Conservation (phyloP, 2,113 vertebrate genomes). For the Axis porcinus region DNA sequence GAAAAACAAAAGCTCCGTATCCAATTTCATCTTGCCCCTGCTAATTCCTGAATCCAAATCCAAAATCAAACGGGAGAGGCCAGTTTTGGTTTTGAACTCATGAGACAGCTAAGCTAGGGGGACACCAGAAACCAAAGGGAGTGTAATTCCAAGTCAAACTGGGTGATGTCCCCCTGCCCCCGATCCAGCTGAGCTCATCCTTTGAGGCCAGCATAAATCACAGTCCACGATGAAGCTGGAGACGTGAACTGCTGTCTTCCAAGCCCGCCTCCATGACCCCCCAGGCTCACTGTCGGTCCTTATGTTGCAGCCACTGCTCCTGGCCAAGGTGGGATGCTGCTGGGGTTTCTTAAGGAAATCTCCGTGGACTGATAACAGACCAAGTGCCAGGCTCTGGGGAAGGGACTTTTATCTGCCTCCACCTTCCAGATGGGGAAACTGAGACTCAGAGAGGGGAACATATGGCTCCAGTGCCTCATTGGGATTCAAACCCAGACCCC, state of each 20-base stretch:
- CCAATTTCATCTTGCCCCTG: no score
- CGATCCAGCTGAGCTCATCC: no score
- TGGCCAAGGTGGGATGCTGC: neutral
- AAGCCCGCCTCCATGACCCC: fast-evolving
- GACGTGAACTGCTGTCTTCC: neutral
- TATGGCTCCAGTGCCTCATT: neutral
- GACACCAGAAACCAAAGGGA: neutral
- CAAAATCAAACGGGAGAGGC: neutral
- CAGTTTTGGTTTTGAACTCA: neutral
- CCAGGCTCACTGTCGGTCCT: neutral
- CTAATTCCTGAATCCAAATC: neutral
- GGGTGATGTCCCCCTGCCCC: fast-evolving
- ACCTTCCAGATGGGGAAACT: neutral
- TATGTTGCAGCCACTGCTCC: fast-evolving
- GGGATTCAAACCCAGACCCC: neutral
- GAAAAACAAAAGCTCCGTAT: neutral
- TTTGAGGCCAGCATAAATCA: neutral
- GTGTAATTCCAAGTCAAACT: fast-evolving
- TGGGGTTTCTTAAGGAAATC: neutral
- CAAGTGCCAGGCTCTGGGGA: no score
- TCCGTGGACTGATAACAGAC: neutral
- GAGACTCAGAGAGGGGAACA: neutral
- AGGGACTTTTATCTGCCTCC: neutral
- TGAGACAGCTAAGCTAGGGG: neutral
- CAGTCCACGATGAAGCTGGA: fast-evolving